phyloP scores from a whole-genome alignment of 2,113 vertebrate species.

The Anhinga anhinga region DNA sequence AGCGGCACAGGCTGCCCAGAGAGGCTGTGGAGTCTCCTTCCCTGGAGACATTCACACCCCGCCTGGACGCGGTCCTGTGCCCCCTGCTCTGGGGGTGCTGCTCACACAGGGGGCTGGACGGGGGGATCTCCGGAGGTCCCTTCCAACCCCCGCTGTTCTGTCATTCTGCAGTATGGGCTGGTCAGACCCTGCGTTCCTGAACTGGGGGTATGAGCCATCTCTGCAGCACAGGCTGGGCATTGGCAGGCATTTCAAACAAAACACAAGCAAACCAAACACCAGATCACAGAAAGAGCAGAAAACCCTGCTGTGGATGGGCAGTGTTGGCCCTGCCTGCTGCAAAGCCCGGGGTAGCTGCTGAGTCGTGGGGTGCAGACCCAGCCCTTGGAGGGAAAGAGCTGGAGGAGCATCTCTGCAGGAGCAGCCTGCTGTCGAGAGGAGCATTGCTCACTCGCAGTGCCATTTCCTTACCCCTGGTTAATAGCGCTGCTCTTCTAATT shows the following conservation, averaged over 20 bases:
- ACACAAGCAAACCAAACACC: background rate
- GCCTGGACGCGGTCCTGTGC: too few relatives aligned
- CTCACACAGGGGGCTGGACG: too few relatives aligned
- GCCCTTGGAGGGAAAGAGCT: background rate
- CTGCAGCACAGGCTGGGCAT: background rate
- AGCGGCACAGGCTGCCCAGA: too few relatives aligned
- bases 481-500: background rate
- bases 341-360: background rate
- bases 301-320: background rate
- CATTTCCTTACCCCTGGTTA: background rate
- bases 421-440: background rate
- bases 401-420: background rate
- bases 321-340: background rate
- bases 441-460: fast-evolving
- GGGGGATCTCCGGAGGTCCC: too few relatives aligned
- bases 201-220: fast-evolving
- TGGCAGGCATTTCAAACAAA: fast-evolving
- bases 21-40: too few relatives aligned
- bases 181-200: background rate
- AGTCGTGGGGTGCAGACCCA: background rate
- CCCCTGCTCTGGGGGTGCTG: too few relatives aligned
- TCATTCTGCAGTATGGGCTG: fast-evolving
- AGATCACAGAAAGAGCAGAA: background rate
- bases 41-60: too few relatives aligned
- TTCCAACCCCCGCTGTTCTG: too few relatives aligned